A percentile compares a stretch with the other conserved stretches of the same genome.
Conservation (phyloP, 2,113 vertebrate genomes). For the Limnothrissa miodon region DNA sequence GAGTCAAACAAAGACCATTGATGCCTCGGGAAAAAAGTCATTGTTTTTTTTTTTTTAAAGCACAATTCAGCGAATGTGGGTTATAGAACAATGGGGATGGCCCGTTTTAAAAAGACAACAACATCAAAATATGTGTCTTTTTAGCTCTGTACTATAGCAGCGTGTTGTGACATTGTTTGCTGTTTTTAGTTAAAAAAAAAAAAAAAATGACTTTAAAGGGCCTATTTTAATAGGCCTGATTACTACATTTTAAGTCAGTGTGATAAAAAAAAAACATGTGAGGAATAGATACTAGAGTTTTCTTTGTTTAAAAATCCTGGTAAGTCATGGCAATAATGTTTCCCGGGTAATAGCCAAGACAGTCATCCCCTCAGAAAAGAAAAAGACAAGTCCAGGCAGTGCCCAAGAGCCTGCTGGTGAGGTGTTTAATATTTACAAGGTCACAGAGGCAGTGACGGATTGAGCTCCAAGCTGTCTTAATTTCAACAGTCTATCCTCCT, state of each 20-base stretch:
- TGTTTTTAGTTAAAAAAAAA: background rate
- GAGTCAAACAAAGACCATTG: background rate
- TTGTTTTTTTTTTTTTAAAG: background rate
- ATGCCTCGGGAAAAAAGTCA: background rate
- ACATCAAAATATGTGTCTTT: no score
- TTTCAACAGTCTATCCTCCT: conserved; percentile 24
- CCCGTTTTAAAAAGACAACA: background rate
- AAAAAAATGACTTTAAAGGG: no score
- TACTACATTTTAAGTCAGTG: background rate
- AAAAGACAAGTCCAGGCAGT: conserved; percentile 8
- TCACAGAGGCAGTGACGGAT: conserved; percentile 31
- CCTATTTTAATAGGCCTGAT: no score
- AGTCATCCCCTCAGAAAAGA: no score
- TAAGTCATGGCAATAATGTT: background rate
- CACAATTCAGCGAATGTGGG: background rate
- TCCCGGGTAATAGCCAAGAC: background rate
- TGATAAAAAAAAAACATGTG: background rate
- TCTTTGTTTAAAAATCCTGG: background rate
- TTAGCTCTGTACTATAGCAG: background rate
- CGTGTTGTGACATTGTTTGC: background rate
- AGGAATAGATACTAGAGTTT: background rate
- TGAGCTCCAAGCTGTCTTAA: conserved; percentile 45
- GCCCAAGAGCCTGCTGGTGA: background rate
- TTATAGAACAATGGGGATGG: background rate
- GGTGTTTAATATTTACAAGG: conserved; percentile 40